Evolutionary conservation across 2,113 vertebrate genomes (phyloP), one percentile per base, ranked within the genome.

Genomic region (Pseudorhombus dupliciocellatus): DNA sequence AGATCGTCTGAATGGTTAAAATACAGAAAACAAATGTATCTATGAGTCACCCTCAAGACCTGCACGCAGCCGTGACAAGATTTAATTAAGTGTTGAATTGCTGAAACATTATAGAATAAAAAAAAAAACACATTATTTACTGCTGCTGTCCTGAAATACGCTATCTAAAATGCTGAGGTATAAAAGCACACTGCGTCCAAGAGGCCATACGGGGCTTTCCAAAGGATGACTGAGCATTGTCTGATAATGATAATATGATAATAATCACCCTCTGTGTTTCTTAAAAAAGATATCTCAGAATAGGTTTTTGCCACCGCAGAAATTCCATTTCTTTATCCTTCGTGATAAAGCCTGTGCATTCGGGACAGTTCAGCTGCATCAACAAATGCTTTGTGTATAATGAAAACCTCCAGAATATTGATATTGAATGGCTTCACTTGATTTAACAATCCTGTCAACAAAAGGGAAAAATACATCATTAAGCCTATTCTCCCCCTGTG

Each of bases 361-460:
- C 31, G 30, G 31, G 71, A 50, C 54, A 68, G 66, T 66, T 79
- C 61, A 59, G 51, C 60, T 67, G 60, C 44, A 70, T 70, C 63
- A 84, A 73, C 67, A 79, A 69, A 57, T 66, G 40, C 46, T 57
- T 77, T 26, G 42, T 79, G 59, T 69, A 80, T 82, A 79, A 87
- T 80, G 37, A 71, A 84, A 80, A 67, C 31, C 58, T 74, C 28
- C 55, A 70, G 72, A 69, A 80, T 78, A 66, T 70, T 77, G 76
- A 73, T 64, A 79, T 54, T 73, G 72, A 70, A 79, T 68, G 56
- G 53, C 79, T 82, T 79, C 22, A 77, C 78, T 73, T 70, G 61
- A 65, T 70, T 88, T 73, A 79, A 76, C 77, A 75, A 89, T 74
- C 31, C 70, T 80, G 84, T 88, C 65, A 77, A 63, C 25, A 48